phyloP scores from a whole-genome alignment of 2,113 vertebrate species.

The Alligator sinensis region DNA sequence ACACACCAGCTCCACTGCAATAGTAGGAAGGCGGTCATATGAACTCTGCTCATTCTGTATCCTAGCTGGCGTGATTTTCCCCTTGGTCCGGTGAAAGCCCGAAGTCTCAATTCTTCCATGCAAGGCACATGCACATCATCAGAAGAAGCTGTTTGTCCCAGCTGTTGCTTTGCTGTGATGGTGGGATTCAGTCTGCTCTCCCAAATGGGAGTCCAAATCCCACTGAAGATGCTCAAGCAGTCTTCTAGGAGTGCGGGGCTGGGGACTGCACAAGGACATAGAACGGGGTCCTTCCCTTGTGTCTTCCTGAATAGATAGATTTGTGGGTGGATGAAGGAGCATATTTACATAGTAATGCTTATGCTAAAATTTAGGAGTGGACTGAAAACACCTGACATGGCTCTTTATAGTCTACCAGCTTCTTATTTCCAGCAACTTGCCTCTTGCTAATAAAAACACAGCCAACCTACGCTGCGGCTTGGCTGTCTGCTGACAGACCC shows the following conservation, averaged over 20 bases:
- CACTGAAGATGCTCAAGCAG: not conserved
- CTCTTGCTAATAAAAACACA: slow-evolving; percentile 9
- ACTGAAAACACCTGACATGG: not conserved
- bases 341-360: slow-evolving; percentile 38
- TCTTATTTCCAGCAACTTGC: slow-evolving; percentile 33
- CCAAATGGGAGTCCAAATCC: slow-evolving; percentile 34
- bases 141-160: slow-evolving; percentile 42
- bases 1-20: too few relatives aligned
- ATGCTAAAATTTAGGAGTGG: not conserved
- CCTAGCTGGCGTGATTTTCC: too few relatives aligned
- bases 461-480: slow-evolving; percentile 14
- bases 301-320: slow-evolving; percentile 13
- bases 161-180: not conserved
- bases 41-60: too few relatives aligned
- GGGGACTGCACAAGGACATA: too few relatives aligned
- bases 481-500: not conserved
- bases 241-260: too few relatives aligned
- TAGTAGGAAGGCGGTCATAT: too few relatives aligned
- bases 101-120: slow-evolving; percentile 29
- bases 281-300: not conserved
- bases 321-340: not conserved
- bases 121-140: slow-evolving; percentile 37
- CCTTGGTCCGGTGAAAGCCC: too few relatives aligned
- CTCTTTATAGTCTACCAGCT: slow-evolving; percentile 47
- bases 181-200: slow-evolving; percentile 44